A percentile compares a stretch with the other conserved stretches of the same genome.
These are phyloP conservation scores for Paramuricea clavata DNA, from an alignment of 92 coral and sea anemone genomes.

Conservation along the genomic window DNA sequence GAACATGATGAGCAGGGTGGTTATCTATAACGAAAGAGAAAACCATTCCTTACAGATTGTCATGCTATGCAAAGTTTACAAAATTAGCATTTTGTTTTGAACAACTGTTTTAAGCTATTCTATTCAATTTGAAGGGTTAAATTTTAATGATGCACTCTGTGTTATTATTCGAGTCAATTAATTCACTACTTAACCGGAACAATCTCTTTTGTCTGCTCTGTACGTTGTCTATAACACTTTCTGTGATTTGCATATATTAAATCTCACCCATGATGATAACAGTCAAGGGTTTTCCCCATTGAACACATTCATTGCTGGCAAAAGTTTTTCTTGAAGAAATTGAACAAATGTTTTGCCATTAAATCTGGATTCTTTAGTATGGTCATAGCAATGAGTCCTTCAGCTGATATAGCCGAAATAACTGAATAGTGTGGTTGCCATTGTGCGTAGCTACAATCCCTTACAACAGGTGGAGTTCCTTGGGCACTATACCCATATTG, in stretches of 20 bases:
- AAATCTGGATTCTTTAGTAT: conserved; percentile 20
- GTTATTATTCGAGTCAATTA: too few relatives aligned
- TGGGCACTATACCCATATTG: conserved; percentile 53
- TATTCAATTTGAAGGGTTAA: too few relatives aligned
- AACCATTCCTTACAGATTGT: too few relatives aligned
- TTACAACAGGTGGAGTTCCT: conserved; percentile 41
- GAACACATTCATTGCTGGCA: conserved; percentile 52
- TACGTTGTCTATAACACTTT: too few relatives aligned
- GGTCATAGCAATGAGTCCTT: conserved; percentile 49
- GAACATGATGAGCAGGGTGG: too few relatives aligned
- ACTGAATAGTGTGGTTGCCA: conserved; percentile 55
- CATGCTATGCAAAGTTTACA: too few relatives aligned
- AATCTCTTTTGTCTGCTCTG: too few relatives aligned
- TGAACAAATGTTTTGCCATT: conserved; percentile 12
- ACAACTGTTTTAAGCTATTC: too few relatives aligned
- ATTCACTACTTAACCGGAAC: too few relatives aligned
- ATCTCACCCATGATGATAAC: conserved; percentile 58
- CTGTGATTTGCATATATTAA: background rate
- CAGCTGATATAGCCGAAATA: conserved; percentile 37
- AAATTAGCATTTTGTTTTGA: too few relatives aligned
- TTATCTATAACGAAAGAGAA: too few relatives aligned
- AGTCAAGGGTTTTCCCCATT: conserved; percentile 54
- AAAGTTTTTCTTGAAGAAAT: conserved; percentile 40
- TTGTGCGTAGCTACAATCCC: conserved; percentile 27
- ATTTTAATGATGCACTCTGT: too few relatives aligned